Conservation (phyloP, 2,113 vertebrate genomes). For the Syngnathus scovelli region DNA sequence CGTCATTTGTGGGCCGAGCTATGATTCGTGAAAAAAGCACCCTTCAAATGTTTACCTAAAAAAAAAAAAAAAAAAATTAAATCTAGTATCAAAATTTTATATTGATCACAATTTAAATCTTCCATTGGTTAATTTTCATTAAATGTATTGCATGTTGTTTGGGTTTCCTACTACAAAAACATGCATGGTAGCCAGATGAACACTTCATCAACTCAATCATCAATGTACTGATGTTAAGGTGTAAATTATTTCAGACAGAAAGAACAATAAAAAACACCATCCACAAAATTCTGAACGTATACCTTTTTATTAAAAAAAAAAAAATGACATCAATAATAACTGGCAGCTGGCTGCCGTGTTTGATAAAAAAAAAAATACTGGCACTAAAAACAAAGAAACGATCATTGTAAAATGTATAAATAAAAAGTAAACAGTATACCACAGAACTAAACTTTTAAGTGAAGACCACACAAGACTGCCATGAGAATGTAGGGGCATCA, state of each 20-base stretch:
- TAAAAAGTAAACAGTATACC: neutral
- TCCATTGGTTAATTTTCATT: too few relatives aligned
- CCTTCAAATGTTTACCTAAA: too few relatives aligned
- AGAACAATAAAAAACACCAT: neutral
- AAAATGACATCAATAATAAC: neutral
- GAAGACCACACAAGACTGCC: neutral
- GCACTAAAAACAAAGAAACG: neutral
- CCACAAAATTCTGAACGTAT: neutral
- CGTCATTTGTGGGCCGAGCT: too few relatives aligned
- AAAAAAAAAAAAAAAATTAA: too few relatives aligned
- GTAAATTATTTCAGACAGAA: neutral
- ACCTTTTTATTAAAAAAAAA: neutral
- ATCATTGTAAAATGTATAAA: slow-evolving; percentile 5
- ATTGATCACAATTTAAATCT: too few relatives aligned
- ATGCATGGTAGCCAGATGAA: too few relatives aligned
- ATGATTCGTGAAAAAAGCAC: too few relatives aligned
- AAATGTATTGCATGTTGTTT: too few relatives aligned
- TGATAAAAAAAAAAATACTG: slow-evolving; percentile 9
- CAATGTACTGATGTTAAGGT: neutral
- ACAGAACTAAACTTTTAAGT: slow-evolving; percentile 26
- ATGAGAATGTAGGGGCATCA: neutral
- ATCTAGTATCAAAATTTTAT: too few relatives aligned
- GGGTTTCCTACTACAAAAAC: too few relatives aligned
- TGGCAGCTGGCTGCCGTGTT: neutral
- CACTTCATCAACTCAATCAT: too few relatives aligned